These are phyloP conservation scores for Elgonia sp. DNA, from an alignment of 2,888 invertebrate species.

Conservation along the genomic window DNA sequence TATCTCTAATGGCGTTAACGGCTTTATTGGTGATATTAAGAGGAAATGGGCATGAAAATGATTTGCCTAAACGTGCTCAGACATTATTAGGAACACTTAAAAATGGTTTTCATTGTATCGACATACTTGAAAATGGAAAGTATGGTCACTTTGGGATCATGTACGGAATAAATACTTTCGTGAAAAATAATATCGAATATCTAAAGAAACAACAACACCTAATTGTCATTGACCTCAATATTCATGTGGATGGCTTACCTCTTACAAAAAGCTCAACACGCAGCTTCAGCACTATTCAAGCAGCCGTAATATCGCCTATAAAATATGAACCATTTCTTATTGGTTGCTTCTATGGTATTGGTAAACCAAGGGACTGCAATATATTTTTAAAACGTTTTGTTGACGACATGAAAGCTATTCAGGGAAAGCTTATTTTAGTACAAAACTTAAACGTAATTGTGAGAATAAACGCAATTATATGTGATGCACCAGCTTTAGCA, in stretches of 20 bases:
- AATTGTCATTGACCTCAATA: not conserved
- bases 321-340: conserved; percentile 29
- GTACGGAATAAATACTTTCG: not conserved
- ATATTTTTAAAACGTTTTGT: conserved; percentile 1
- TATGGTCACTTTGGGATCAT: not conserved
- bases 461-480: conserved; percentile 11
- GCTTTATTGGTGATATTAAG: conserved; percentile 28
- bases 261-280: conserved; percentile 8
- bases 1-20: conserved; percentile 14
- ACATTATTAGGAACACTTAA: conserved; percentile 44
- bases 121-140: not conserved
- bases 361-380: conserved; percentile 19
- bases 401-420: not conserved
- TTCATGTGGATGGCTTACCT: not conserved
- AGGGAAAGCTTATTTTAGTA: not conserved
- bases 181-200: not conserved
- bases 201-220: not conserved
- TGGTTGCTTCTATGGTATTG: conserved; percentile 24
- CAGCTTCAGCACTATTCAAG: conserved; percentile 28
- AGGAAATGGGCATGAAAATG: conserved; percentile 23
- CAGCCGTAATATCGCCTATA: conserved; percentile 20
- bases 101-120: not conserved
- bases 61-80: conserved; percentile 40
- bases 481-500: conserved; percentile 38
- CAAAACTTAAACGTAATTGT: not conserved